Percentiles rank a stretch among this genome's conserved stretches.
These are phyloP conservation scores for Mus spretus DNA, from an alignment of 2,797 vertebrate genomes.

Conservation along the genomic window DNA sequence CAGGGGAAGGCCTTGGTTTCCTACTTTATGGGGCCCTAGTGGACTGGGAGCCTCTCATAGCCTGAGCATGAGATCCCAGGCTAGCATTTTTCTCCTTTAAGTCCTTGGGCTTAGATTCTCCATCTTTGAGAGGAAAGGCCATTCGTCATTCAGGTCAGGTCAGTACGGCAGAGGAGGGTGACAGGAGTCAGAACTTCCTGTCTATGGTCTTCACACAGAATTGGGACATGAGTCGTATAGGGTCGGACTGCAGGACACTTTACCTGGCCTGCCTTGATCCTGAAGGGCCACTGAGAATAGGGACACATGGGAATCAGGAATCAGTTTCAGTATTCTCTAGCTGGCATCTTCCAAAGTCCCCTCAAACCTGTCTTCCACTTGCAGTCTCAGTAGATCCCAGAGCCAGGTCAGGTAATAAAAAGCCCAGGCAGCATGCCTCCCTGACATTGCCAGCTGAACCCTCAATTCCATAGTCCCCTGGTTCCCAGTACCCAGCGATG, in stretches of 20 bases:
- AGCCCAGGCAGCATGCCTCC: neutral
- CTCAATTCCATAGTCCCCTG: neutral
- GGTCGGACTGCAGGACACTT: neutral
- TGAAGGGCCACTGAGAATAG: neutral
- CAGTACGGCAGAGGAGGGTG: fast-evolving
- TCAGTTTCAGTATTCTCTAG: neutral
- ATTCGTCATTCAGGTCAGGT: neutral
- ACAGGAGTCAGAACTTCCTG: neutral
- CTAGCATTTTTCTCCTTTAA: neutral
- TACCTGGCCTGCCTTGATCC: neutral
- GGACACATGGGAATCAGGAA: neutral
- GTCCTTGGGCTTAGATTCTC: neutral
- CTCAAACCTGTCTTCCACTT: neutral
- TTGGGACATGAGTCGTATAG: neutral
- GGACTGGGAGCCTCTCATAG: neutral
- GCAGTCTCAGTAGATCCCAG: neutral
- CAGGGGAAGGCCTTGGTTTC: neutral
- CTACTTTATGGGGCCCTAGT: neutral
- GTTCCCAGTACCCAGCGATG: fast-evolving
- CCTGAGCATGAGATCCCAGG: neutral
- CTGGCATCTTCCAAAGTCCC: neutral
- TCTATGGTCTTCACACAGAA: neutral
- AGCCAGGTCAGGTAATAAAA: neutral
- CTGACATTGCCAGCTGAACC: neutral
- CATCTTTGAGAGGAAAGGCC: neutral